Conservation (phyloP, 2,113 vertebrate genomes). For the Pithys albifrons region DNA sequence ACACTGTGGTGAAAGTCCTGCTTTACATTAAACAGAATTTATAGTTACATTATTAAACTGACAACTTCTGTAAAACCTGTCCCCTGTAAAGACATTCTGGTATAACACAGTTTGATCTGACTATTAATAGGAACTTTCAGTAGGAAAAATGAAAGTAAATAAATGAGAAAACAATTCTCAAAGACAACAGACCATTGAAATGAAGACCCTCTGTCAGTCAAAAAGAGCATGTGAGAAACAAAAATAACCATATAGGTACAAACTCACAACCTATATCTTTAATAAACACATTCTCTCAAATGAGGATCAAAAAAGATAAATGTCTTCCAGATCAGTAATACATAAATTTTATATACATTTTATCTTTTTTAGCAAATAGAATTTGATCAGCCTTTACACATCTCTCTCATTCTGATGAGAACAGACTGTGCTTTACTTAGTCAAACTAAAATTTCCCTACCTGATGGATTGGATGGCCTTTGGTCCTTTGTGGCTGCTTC, state of each 20-base stretch:
- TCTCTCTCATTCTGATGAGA: not conserved
- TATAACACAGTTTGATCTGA: not conserved
- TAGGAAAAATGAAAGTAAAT: not conserved
- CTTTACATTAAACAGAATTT: constrained; percentile 26
- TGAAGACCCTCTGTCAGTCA: not conserved
- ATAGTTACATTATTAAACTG: not conserved
- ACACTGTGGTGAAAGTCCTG: not conserved
- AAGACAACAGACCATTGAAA: not conserved
- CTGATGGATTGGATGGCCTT: not conserved
- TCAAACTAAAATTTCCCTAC: not conserved
- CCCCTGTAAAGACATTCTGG: not conserved
- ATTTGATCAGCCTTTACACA: not conserved
- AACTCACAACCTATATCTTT: not conserved
- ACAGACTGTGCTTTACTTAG: not conserved
- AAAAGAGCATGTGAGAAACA: not conserved
- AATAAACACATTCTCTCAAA: not conserved
- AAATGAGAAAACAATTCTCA: not conserved
- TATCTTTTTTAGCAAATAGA: not conserved
- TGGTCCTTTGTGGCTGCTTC: not conserved
- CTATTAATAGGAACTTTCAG: not conserved
- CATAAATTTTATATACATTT: not conserved
- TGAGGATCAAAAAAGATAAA: not conserved
- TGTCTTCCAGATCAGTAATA: not conserved
- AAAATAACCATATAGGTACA: not conserved
- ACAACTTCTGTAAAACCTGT: constrained; percentile 8